Conservation (phyloP, 2,797 vertebrate species). For the Cirrhinus molitorella region DNA sequence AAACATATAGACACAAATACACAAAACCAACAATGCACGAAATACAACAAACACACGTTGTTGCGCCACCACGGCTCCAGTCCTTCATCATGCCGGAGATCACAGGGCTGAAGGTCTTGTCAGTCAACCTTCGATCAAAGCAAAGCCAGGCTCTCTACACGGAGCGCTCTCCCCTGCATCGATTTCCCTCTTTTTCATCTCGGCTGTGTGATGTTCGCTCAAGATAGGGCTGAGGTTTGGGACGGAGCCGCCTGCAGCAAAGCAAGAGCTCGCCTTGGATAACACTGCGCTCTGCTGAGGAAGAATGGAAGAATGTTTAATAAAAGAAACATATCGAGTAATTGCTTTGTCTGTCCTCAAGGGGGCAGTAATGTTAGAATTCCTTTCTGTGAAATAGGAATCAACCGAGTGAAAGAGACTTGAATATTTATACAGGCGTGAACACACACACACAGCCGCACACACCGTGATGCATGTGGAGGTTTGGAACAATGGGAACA, state of each 20-base stretch:
- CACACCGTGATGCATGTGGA: slow-evolving; percentile 26
- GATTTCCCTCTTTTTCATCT: slow-evolving; percentile 64
- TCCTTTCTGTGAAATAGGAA: slow-evolving; percentile 34
- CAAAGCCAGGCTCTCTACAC: slow-evolving; percentile 58
- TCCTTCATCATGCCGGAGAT: slow-evolving; percentile 61
- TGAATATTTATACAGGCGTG: slow-evolving; percentile 47
- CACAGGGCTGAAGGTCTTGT: slow-evolving; percentile 63
- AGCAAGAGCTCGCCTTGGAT: slow-evolving; percentile 39
- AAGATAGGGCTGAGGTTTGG: slow-evolving; percentile 58
- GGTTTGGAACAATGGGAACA: slow-evolving; percentile 37
- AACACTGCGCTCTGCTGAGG: slow-evolving; percentile 47
- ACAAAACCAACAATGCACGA: slow-evolving; percentile 1
- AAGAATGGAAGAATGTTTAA: slow-evolving; percentile 53
- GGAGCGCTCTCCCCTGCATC: slow-evolving; percentile 57
- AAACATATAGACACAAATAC: background rate
- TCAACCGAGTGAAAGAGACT: slow-evolving; percentile 29
- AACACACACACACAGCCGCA: slow-evolving; percentile 4
- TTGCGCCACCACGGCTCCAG: slow-evolving; percentile 31
- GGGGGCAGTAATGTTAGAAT: slow-evolving; percentile 57
- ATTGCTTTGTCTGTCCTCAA: slow-evolving; percentile 59
- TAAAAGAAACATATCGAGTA: slow-evolving; percentile 50
- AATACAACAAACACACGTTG: slow-evolving; percentile 43
- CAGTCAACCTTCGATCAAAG: slow-evolving; percentile 67
- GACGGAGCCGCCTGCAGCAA: slow-evolving; percentile 49
- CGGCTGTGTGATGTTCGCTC: slow-evolving; percentile 59